Percentiles rank a stretch among this genome's conserved stretches.
Evolutionary conservation across 2,888 invertebrate species (phyloP).

Genomic region (Operophtera brumata): DNA sequence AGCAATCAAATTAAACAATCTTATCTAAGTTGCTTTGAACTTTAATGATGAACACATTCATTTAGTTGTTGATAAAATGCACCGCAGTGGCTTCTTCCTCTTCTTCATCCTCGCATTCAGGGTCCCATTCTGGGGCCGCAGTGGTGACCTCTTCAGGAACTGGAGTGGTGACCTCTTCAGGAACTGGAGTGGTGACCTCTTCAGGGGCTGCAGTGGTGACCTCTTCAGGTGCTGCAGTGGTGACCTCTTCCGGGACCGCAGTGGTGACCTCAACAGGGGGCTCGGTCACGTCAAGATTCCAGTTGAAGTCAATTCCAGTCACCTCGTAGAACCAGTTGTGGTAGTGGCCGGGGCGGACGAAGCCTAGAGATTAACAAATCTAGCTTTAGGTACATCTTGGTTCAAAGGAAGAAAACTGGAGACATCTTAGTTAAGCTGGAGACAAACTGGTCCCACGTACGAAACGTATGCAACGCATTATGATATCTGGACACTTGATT

Average conservation of each 20-base stretch:
- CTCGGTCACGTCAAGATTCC: constrained; percentile 23
- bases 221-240: neutral
- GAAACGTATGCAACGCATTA: no score
- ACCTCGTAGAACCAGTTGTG: constrained; percentile 49
- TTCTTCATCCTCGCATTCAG: constrained; percentile 14
- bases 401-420: neutral
- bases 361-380: constrained; percentile 42
- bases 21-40: no score
- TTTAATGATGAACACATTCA: neutral
- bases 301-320: constrained; percentile 52
- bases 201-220: neutral
- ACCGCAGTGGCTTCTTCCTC: neutral
- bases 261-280: neutral
- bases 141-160: neutral
- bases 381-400: no score
- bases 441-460: no score
- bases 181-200: neutral
- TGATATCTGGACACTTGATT: no score
- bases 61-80: constrained; percentile 3
- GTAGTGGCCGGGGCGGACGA: constrained; percentile 56
- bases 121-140: neutral
- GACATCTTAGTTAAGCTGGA: no score
- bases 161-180: neutral
- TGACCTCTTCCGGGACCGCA: neutral
- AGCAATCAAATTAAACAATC: no score